phyloP scores from a whole-genome alignment of 2,888 invertebrate genomes.

The Folsomia candida region DNA sequence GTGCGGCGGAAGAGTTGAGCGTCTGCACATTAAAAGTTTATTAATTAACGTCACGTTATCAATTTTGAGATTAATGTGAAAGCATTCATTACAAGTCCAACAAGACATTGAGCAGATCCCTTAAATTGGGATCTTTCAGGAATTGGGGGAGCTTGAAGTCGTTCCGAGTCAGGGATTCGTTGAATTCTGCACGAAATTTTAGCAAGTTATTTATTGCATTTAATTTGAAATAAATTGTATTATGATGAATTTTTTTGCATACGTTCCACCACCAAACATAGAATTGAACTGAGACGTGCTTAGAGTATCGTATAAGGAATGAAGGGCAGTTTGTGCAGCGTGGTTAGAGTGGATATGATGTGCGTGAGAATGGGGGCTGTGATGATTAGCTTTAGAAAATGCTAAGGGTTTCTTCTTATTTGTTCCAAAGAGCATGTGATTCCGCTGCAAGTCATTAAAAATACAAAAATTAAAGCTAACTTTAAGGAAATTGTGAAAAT shows the following conservation, averaged over 20 bases:
- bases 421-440: slow-evolving; percentile 38
- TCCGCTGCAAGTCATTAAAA: slow-evolving; percentile 28
- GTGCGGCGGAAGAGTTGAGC: slow-evolving; percentile 1
- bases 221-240: background rate
- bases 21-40: slow-evolving; percentile 9
- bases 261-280: background rate
- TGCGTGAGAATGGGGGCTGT: background rate
- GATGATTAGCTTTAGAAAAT: background rate
- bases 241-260: background rate
- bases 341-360: background rate
- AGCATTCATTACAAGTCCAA: slow-evolving; percentile 9
- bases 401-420: slow-evolving; percentile 17
- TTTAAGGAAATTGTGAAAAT: background rate
- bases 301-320: slow-evolving; percentile 3
- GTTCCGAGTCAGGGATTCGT: slow-evolving; percentile 12
- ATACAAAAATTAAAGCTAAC: background rate
- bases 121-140: slow-evolving; percentile 9
- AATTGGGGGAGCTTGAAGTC: slow-evolving; percentile 15
- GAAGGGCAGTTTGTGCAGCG: background rate
- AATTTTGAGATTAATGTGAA: background rate
- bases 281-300: slow-evolving; percentile 1
- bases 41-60: background rate
- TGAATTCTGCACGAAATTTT: slow-evolving; percentile 6
- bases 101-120: slow-evolving; percentile 17
- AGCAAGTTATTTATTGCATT: background rate